Evolutionary conservation across 2,888 invertebrate genomes (phyloP), one percentile per base, ranked within the genome.

Genomic region (Aproaerema taeniolella): DNA sequence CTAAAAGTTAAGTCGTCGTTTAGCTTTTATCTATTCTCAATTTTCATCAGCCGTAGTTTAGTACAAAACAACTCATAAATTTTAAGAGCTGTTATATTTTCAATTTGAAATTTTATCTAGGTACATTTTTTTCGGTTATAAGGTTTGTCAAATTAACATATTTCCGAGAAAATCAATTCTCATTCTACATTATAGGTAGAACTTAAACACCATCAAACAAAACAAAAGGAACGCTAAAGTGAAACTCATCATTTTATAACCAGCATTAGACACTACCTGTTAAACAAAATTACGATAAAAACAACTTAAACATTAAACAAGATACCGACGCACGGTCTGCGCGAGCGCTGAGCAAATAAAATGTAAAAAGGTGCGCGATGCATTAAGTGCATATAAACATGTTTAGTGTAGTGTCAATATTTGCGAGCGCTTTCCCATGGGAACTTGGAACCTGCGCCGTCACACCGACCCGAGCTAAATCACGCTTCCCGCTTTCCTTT

Each of bases 341-440:
- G 71, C 72, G 67, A n/a, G n/a, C 71, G 74, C 67, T 65, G 61
- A 74, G 69, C 85, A 85, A 86, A 85, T 77, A 82, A 77, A 76
- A 81, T 78, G 71, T 75, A 81, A 82, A 82, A 82, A 81, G 78
- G 74, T 78, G 80, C 71, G 77, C 79, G 80, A 70, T 79, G 83
- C 83, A 85, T 86, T 85, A 86, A 86, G 85, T 79, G 83, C 81
- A 77, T 82, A 85, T 86, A 85, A 85, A 85, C 85, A 82, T 85
- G 81, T 82, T n/a, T 77, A 73, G 71, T 70, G 74, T 71, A 77
- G 80, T 83, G 86, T 85, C 85, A 86, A 86, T 85, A 86, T 86
- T 85, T 74, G 82, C 80, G 55, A 69, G 65, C 70, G 71, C 64
- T 79, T 85, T 86, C 83, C 85, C 83, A 85, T 82, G 85, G 85